These are phyloP conservation scores for Rhamphomyia laevipes DNA, from an alignment of 2,888 invertebrate species.

Conservation along the genomic window DNA sequence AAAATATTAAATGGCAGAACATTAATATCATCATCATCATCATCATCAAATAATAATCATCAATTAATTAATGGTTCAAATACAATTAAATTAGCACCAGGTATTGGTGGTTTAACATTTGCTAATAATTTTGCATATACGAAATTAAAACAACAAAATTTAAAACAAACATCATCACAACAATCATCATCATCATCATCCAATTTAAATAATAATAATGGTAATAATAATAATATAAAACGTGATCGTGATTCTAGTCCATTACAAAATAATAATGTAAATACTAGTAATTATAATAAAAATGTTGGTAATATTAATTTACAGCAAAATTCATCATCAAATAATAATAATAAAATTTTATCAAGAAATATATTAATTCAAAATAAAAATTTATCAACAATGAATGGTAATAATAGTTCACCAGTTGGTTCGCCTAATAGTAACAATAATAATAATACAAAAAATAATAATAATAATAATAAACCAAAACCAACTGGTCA, in stretches of 20 bases:
- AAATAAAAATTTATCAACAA: slow-evolving; percentile 3
- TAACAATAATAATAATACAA: slow-evolving; percentile 3
- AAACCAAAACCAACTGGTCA: slow-evolving; percentile 24
- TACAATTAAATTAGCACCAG: slow-evolving; percentile 36
- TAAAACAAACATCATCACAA: not conserved
- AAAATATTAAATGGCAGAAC: not conserved
- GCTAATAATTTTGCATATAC: slow-evolving; percentile 36
- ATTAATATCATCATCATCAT: not conserved
- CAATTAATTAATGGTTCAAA: slow-evolving; percentile 19
- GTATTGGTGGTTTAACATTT: slow-evolving; percentile 36
- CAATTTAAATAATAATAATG: slow-evolving; percentile 20
- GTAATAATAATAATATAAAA: slow-evolving; percentile 16
- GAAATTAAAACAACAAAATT: slow-evolving; percentile 30
- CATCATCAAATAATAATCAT: not conserved
- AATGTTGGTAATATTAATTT: not conserved
- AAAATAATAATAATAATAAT: slow-evolving; percentile 19
- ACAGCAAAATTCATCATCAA: not conserved
- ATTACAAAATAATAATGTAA: slow-evolving; percentile 22
- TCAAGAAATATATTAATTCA: slow-evolving; percentile 7
- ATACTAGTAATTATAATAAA: not conserved
- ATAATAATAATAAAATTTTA: slow-evolving; percentile 1
- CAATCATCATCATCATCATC: slow-evolving; percentile 19
- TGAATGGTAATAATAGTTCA: not conserved
- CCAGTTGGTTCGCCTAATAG: not conserved
- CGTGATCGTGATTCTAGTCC: slow-evolving; percentile 32